Evolutionary conservation across 2,888 invertebrate species (phyloP).

Genomic region (Drosophila quinaria): DNA sequence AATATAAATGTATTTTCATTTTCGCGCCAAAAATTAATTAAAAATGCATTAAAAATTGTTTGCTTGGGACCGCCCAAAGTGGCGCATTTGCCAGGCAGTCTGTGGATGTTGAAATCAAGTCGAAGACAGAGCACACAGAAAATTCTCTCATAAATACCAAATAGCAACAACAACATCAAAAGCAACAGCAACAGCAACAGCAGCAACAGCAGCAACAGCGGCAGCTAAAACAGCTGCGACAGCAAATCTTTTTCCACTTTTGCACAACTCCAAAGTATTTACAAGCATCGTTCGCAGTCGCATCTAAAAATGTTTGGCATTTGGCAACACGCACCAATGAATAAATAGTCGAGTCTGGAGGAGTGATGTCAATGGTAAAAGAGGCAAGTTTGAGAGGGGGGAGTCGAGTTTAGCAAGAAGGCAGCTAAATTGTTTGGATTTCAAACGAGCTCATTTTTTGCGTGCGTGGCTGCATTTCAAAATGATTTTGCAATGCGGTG

Average conservation of each 20-base stretch:
- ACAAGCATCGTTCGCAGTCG: conserved; percentile 77
- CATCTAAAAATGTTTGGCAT: conserved; percentile 79
- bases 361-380: background rate
- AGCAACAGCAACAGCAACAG: conserved; percentile 29
- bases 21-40: conserved; percentile 69
- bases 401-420: conserved; percentile 16
- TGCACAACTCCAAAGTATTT: conserved; percentile 76
- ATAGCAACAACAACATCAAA: conserved; percentile 32
- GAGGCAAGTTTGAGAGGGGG: background rate
- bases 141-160: conserved; percentile 58
- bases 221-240: conserved; percentile 62
- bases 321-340: conserved; percentile 80
- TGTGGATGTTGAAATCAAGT: conserved; percentile 24
- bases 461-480: conserved; percentile 79
- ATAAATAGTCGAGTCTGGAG: conserved; percentile 51
- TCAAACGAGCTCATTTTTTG: conserved; percentile 79
- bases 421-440: conserved; percentile 75
- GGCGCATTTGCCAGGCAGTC: conserved; percentile 11
- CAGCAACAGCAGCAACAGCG: conserved; percentile 28
- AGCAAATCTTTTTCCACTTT: conserved; percentile 77
- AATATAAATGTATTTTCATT: background rate
- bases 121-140: conserved; percentile 34
- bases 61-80: conserved; percentile 32
- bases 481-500: conserved; percentile 72
- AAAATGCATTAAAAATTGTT: conserved; percentile 66